Evolutionary conservation across 2,888 invertebrate species (phyloP), one percentile per base, ranked within the genome.

Genomic region (Mesopsocus fuscifrons): DNA sequence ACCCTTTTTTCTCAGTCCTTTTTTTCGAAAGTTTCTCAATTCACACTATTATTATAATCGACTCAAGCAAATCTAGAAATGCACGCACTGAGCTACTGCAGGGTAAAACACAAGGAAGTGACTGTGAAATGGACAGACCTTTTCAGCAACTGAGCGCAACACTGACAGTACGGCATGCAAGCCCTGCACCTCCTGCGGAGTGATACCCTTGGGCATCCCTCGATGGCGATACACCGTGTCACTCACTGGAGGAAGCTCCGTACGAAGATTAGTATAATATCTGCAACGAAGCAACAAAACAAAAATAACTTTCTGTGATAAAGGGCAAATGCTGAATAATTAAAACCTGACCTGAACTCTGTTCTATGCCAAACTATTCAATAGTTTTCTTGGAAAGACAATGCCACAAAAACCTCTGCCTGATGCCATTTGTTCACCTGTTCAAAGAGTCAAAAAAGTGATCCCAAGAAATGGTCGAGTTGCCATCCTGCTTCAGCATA

Each of bases 141-240:
- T 18, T 38, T 44, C 71, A 1, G 87, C 82, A 16, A 94, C 79
- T 2, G 75, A 72, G 48, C 74, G 71, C 23, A 89, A 77, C 1
- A 94, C 67, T 44, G 71, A 66, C 40, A 94, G 61, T 0, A 91
- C 89, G 0, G 84, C 76, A 50, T 79, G 74, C 50, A 94, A 67
- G 0, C 89, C 89, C 49, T 87, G 82, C 42, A 91, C 74, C 61
- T 87, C 85, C 53, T 77, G 74, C 0, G 79, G 78, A 15, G 76
- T 77, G 43, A 87, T 84, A 17, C 71, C 74, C 46, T 74, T 69
- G 42, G 61, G 68, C 58, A 58, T 66, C 56, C 16, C 59, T 41
- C 68, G 61, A 45, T 64, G 68, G 26, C 71, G 65, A 50, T 77
- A 78, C 6, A 77, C 68, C 2, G 72, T 71, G 52, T 80, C 79